A percentile compares a stretch with the other conserved stretches of the same genome.
These are phyloP conservation scores for Agrypnus murinus DNA, from an alignment of 2,888 invertebrate species.

Conservation along the genomic window DNA sequence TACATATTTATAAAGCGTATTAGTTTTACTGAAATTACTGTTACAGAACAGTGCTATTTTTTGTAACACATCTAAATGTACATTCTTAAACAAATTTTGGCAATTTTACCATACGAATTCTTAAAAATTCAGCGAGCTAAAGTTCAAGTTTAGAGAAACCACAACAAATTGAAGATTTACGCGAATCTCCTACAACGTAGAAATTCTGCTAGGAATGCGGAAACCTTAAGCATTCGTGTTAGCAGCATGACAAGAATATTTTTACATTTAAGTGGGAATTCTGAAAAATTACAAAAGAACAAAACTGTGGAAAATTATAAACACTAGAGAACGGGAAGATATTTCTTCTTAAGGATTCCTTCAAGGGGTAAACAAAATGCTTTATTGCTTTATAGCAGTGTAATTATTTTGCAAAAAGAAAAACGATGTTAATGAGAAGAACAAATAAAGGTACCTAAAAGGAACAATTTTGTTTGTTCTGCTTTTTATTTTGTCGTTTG, in stretches of 20 bases:
- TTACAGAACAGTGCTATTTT: too few species aligned
- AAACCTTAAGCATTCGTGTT: slow-evolving; percentile 19
- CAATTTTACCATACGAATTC: too few species aligned
- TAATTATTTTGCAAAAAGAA: background rate
- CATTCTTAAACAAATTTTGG: too few species aligned
- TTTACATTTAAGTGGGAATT: background rate
- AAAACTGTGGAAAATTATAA: background rate
- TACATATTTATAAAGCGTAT: too few species aligned
- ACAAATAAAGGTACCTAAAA: background rate
- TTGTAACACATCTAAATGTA: too few species aligned
- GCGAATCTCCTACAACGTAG: background rate
- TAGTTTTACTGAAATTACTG: too few species aligned
- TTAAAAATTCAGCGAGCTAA: too few species aligned
- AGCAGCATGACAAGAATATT: slow-evolving; percentile 21
- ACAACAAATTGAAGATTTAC: background rate
- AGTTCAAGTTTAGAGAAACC: background rate
- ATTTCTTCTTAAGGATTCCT: too few species aligned
- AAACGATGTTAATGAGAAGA: background rate
- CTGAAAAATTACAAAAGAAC: background rate
- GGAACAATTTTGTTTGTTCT: background rate
- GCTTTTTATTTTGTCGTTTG: background rate
- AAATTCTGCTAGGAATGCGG: background rate
- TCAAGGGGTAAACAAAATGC: too few species aligned
- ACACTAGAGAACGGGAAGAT: too few species aligned
- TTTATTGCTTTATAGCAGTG: background rate